Evolutionary conservation across 2,113 vertebrate genomes (phyloP).

Genomic region (Tachuris rubrigastra): DNA sequence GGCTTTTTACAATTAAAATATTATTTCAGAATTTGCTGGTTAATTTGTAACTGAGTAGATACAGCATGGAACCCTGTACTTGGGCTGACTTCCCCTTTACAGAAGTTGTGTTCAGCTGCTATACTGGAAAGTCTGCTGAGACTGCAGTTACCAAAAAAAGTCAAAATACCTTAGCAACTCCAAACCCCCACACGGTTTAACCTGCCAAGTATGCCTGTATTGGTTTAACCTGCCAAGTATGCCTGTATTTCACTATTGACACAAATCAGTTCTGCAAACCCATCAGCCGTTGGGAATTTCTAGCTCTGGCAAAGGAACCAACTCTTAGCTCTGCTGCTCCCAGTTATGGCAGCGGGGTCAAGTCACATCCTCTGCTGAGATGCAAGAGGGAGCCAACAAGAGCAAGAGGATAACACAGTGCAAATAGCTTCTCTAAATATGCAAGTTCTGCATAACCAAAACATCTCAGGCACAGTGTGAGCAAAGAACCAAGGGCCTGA

Average conservation of each 20-base stretch:
- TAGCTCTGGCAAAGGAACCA: background rate
- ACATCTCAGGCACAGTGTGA: background rate
- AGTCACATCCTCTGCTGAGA: background rate
- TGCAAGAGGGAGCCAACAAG: background rate
- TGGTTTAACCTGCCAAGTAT: background rate
- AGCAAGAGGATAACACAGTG: background rate
- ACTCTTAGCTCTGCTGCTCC: background rate
- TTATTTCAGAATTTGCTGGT: background rate
- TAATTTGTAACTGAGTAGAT: background rate
- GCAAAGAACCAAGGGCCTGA: background rate
- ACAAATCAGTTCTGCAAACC: background rate
- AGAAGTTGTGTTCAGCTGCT: background rate
- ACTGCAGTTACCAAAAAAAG: background rate
- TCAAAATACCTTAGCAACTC: background rate
- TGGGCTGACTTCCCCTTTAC: background rate
- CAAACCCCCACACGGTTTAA: background rate
- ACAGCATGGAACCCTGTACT: background rate
- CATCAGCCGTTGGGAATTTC: background rate
- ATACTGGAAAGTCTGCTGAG: background rate
- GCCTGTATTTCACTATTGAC: background rate
- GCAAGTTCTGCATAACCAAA: background rate
- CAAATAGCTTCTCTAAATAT: background rate
- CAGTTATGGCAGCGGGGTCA: background rate
- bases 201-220: background rate
- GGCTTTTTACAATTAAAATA: background rate